Evolutionary conservation across 1,140 invertebrate species (phyloP).

Genomic region (Caenorhabditis tropicalis): DNA sequence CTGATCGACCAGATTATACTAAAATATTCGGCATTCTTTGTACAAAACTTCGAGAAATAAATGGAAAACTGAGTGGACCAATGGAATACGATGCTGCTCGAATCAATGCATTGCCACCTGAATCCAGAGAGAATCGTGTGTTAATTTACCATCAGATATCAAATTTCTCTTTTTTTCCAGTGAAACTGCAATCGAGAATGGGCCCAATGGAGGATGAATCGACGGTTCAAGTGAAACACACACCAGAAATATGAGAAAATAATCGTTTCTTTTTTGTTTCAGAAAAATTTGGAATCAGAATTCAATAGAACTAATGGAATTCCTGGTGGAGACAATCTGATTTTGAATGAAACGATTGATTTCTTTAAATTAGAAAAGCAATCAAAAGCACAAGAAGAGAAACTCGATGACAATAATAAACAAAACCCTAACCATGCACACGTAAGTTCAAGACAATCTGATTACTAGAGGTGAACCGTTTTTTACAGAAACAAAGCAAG

Average conservation of each 20-base stretch:
- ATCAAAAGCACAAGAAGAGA: not conserved
- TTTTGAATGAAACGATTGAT: not conserved
- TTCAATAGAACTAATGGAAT: not conserved
- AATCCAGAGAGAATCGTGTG: not conserved
- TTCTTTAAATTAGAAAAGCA: not conserved
- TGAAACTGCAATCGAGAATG: not conserved
- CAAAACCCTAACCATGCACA: too few relatives aligned
- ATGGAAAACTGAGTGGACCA: slow-evolving; percentile 8
- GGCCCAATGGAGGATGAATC: not conserved
- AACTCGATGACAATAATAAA: not conserved
- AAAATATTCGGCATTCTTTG: not conserved
- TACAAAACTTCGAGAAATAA: not conserved
- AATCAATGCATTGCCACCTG: not conserved
- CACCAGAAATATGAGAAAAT: not conserved
- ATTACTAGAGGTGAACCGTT: too few relatives aligned
- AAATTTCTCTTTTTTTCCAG: not conserved
- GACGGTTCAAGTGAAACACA: not conserved
- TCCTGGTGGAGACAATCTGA: not conserved
- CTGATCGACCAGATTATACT: not conserved
- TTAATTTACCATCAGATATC: not conserved
- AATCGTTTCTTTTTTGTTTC: not conserved
- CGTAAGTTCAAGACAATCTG: too few relatives aligned
- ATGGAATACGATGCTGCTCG: not conserved
- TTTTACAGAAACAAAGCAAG: too few relatives aligned
- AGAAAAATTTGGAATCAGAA: not conserved